phyloP scores from a whole-genome alignment of 2,113 vertebrate species.

The Oncorhynchus nerka region DNA sequence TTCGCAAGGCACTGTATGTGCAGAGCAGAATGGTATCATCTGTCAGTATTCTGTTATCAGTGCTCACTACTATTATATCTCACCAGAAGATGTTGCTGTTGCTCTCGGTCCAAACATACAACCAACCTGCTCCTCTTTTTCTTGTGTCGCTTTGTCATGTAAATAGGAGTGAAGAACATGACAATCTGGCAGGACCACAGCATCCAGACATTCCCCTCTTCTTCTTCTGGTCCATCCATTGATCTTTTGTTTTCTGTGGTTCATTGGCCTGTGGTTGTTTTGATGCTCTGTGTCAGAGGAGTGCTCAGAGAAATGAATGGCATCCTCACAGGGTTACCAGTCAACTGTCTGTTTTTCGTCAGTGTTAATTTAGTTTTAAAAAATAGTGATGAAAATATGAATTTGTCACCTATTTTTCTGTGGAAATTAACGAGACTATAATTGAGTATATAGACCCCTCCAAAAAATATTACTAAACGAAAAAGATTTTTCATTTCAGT shows the following conservation, averaged over 20 bases:
- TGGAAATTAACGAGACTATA: too few species aligned
- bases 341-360: background rate
- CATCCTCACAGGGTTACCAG: background rate
- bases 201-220: conserved; percentile 4
- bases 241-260: conserved; percentile 19
- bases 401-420: too few species aligned
- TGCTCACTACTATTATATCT: conserved; percentile 6
- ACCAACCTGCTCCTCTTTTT: background rate
- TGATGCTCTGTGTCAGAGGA: background rate
- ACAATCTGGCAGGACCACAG: background rate
- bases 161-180: background rate
- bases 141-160: background rate
- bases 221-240: conserved; percentile 14
- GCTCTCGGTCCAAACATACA: conserved; percentile 20
- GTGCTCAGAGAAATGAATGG: background rate
- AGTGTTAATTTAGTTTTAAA: background rate
- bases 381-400: background rate
- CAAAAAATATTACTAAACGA: too few species aligned
- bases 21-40: background rate
- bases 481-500: too few species aligned
- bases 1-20: too few species aligned
- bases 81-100: conserved; percentile 57
- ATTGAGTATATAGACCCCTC: too few species aligned
- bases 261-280: conserved; percentile 2
- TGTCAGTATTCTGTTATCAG: background rate